Evolutionary conservation across 2,888 invertebrate species (phyloP), one percentile per base, ranked within the genome.

Genomic region (Macrophya annulata): DNA sequence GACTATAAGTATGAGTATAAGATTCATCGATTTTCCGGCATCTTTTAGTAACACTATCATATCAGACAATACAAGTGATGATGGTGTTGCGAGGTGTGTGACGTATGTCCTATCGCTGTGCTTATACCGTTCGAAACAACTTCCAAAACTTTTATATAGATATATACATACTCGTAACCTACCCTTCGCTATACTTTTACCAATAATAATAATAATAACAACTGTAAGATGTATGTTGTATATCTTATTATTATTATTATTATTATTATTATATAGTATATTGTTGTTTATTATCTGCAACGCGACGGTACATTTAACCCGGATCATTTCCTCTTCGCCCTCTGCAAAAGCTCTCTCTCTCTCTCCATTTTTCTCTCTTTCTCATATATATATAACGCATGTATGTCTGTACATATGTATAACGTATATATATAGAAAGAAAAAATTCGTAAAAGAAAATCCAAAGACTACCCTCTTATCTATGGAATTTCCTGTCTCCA

Each of bases 301-400:
- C 40, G 77, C 86, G 88, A 90, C 92, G 92, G 88, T 92, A 91
- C 91, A 92, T 92, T 92, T 91, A 92, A 92, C 92, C 90, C 88
- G 89, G 90, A 87, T 90, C 91, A 89, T 90, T 91, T 89, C 90
- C 86, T 81, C 72, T 81, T n/a, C 72, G 10, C 43, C 72, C 72
- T 81, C 86, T 1, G 6, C 17, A n/a, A 55, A n/a, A 55, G 17
- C 5, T n/a, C 55, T n/a, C 1, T 4, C 6, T 43, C 43, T 43
- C n/a, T n/a, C n/a, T n/a, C n/a, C n/a, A n/a, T n/a, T n/a, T n/a
- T 31, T 3, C 31, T 31, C 31, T 31, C 31, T 31, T 31, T 31
- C 31, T 31, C 31, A 31, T 31, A 31, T 31, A 31, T 31, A 88
- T 87, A 74, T 74, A 45, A 43, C n/a, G n/a, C 12, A n/a, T 55